Base-by-base conservation (phyloP, 37 sponge, comb jelly and placozoan genomes). In the Bolinopsis microptera region DNA sequence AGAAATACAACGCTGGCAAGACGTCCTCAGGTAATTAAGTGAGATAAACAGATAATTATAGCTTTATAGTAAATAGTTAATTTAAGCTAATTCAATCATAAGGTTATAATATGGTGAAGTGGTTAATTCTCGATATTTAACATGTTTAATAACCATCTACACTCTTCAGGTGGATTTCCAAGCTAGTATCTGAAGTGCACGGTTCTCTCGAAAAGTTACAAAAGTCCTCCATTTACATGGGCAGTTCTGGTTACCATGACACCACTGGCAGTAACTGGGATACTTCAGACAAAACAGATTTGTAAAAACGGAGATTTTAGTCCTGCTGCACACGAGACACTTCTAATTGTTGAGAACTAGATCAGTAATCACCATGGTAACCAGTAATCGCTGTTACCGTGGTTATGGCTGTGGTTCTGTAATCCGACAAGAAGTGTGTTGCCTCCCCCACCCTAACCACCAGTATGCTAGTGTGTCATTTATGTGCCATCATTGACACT, bases 151-250 rank as follows among this genome's bases (percentile, higher is more conserved):
- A n/a, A n/a, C n/a, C n/a, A n/a, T n/a, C n/a, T n/a, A n/a, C n/a
- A n/a, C n/a, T n/a, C n/a, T 77, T 35, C 80, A 77, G 80, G 80
- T 77, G 80, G 80, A 77, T 77, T 1, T 77, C 80, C 21, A 77
- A 77, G 32, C 80, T 77, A 3, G 80, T 77, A 32, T 77, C 80
- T 1, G 80, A 77, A 77, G 80, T 77, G 1, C 80, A 77, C 21
- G 80, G 27, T 35, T 33, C 33, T 36, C 35, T 77, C 21, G 80
- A 77, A 32, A 77, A 77, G 35, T 36, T 77, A 1, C 80, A 77
- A 35, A 77, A 77, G 33, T 77, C 80, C 37, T 77, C 80, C 35
- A 77, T 77, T 18, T 77, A 77, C 80, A 21, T 13, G 9, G 61
- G 61, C 5, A n/a, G n/a, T n/a, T n/a, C n/a, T n/a, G n/a, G n/a